Evolutionary conservation across 92 coral and sea anemone species (phyloP).

Genomic region (Epizoanthus stellaris): DNA sequence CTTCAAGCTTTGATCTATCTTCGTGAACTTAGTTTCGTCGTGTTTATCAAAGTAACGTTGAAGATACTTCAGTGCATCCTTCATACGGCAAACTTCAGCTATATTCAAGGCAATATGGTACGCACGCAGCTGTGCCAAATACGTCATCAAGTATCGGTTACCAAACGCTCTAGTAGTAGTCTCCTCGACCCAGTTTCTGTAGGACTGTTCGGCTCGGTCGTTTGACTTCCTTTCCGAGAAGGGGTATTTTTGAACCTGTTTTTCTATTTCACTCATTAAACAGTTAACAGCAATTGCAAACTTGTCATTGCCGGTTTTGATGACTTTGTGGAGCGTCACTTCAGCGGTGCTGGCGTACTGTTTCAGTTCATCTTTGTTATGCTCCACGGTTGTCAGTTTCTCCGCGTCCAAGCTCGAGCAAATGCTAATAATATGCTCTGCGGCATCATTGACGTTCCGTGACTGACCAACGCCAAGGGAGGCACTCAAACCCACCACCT

Average conservation of each 20-base stretch:
- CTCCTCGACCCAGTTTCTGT: conserved; percentile 84
- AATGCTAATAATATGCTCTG: conserved; percentile 69
- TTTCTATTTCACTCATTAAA: conserved; percentile 65
- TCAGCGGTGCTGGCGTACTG: conserved; percentile 48
- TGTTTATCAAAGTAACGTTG: conserved; percentile 62
- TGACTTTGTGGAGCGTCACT: conserved; percentile 49
- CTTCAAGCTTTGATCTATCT: conserved; percentile 54
- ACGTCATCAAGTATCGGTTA: conserved; percentile 79
- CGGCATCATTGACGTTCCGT: conserved; percentile 56
- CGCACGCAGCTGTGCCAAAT: conserved; percentile 75
- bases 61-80: conserved; percentile 74
- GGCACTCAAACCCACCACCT: conserved; percentile 93
- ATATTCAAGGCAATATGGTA: conserved; percentile 86
- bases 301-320: conserved; percentile 39
- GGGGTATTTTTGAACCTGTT: conserved; percentile 21
- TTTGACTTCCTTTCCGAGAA: not conserved
- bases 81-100: conserved; percentile 73
- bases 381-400: conserved; percentile 64
- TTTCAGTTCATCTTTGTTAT: conserved; percentile 59
- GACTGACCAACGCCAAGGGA: conserved; percentile 96
- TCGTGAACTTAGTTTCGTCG: conserved; percentile 51
- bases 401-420: conserved; percentile 85
- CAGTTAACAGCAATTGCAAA: conserved; percentile 54
- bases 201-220: conserved; percentile 68
- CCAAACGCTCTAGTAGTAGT: conserved; percentile 50